A percentile compares a stretch with the other conserved stretches of the same genome.
Conservation (phyloP, 53 echinoderm and acorn worm genomes). For the Stichopus horrens region DNA sequence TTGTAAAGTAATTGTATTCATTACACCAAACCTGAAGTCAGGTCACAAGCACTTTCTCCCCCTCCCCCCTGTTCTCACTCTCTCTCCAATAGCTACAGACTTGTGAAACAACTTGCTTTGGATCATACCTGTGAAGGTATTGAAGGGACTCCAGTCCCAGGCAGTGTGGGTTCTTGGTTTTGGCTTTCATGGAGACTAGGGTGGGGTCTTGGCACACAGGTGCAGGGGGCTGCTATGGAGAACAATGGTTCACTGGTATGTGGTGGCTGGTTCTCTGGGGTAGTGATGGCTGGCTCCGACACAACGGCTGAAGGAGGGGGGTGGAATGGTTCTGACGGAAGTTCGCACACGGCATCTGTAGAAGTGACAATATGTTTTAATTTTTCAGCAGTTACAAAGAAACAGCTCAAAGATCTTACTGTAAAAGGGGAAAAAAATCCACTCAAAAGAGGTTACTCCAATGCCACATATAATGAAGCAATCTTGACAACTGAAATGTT, state of each 20-base stretch:
- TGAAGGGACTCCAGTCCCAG: background rate
- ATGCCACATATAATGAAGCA: too few relatives aligned
- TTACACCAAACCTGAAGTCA: too few relatives aligned
- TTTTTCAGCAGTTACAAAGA: too few relatives aligned
- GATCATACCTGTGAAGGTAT: conserved; percentile 8
- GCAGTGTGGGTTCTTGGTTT: conserved; percentile 5
- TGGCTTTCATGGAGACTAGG: conserved; percentile 40
- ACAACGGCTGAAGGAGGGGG: conserved; percentile 8
- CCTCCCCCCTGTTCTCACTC: too few relatives aligned
- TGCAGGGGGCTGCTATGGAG: conserved; percentile 47
- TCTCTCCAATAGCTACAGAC: too few relatives aligned
- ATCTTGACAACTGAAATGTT: too few relatives aligned
- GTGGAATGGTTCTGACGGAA: conserved; percentile 8
- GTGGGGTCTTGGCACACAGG: conserved; percentile 57
- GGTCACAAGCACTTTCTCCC: too few relatives aligned
- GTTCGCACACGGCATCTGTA: background rate
- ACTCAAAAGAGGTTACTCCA: too few relatives aligned
- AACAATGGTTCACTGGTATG: background rate
- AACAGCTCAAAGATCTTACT: too few relatives aligned
- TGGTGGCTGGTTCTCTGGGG: conserved; percentile 9
- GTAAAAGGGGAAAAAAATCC: too few relatives aligned
- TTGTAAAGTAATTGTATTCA: too few relatives aligned
- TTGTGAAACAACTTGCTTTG: too few relatives aligned
- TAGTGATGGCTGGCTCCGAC: background rate
- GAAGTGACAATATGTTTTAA: background rate